Evolutionary conservation across 2,797 vertebrate genomes (phyloP), one percentile per base, ranked within the genome.

Genomic region (Spondyliosoma cantharus): DNA sequence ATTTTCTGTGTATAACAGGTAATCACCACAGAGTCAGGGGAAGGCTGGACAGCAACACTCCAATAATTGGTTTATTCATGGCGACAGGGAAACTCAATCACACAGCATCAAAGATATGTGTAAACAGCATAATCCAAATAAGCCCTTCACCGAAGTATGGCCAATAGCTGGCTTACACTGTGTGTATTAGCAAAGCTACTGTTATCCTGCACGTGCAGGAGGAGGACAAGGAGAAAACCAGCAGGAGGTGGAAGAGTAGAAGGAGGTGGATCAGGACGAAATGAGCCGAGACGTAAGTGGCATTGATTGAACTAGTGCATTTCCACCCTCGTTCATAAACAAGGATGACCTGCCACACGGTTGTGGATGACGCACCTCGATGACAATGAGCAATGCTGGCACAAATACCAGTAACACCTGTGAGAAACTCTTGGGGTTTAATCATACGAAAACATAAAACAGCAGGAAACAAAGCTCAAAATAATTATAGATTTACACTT

Each of bases 271-370:
- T 53, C 25, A 72, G 70, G n/a, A 63, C 42, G 73, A 90, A 91
- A 91, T 90, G 83, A 90, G 83, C 63, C 37, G 20, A 60, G 74
- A 72, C 62, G 2, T 72, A 80, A 85, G 79, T 83, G 83, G 81
- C 87, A 89, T 71, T 90, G 91, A 93, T 71, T 82, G 82, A 91
- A 76, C 74, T 65, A 62, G 74, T 78, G 69, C 79, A 53, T 59
- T 71, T 78, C 82, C 43, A 29, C 66, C 76, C 67, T 89, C 79
- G 65, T 91, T 84, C 80, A 88, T 91, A 90, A 90, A 83, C 61
- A 63, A 63, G 70, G 54, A 76, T 75, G 79, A 82, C 75, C 73
- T 68, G 81, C 69, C 68, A 71, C 61, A 57, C 57, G 64, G 84
- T 76, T 70, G 81, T 62, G 68, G 78, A 85, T 53, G 22, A 85